phyloP scores from a whole-genome alignment of 1,140 invertebrate species.

The Hyles euphorbiae region DNA sequence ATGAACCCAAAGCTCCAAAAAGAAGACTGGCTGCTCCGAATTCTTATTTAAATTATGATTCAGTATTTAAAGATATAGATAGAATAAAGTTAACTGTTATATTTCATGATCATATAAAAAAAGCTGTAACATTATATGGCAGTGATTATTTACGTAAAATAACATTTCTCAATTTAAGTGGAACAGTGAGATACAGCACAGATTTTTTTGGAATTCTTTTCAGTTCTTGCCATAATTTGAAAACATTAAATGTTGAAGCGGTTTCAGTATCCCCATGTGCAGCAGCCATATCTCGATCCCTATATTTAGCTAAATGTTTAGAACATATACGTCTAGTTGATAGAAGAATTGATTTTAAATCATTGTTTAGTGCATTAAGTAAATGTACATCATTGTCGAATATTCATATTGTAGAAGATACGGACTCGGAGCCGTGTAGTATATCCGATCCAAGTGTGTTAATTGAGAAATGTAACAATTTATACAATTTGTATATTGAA shows the following conservation, averaged over 20 bases:
- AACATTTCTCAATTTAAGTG: constrained; percentile 43
- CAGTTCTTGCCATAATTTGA: constrained; percentile 34
- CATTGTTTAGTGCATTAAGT: constrained; percentile 36
- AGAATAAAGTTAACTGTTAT: constrained; percentile 32
- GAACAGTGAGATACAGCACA: constrained; percentile 29
- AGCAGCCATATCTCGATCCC: constrained; percentile 24
- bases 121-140: constrained; percentile 23
- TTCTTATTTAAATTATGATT: constrained; percentile 36
- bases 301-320: constrained; percentile 31
- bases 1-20: constrained; percentile 24
- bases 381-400: constrained; percentile 49
- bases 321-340: constrained; percentile 46
- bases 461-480: constrained; percentile 39
- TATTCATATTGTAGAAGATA: constrained; percentile 39
- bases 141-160: constrained; percentile 43
- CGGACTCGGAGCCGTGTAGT: constrained; percentile 10
- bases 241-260: constrained; percentile 37
- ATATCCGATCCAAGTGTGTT: constrained; percentile 30
- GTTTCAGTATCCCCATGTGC: constrained; percentile 20
- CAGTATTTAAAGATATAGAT: constrained; percentile 26
- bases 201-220: constrained; percentile 53
- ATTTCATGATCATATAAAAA: constrained; percentile 21
- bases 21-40: constrained; percentile 25
- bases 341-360: constrained; percentile 36
- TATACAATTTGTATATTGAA: constrained; percentile 41